Base-by-base conservation (phyloP, 2,888 invertebrate species). In the Eretmocerus hayati region DNA sequence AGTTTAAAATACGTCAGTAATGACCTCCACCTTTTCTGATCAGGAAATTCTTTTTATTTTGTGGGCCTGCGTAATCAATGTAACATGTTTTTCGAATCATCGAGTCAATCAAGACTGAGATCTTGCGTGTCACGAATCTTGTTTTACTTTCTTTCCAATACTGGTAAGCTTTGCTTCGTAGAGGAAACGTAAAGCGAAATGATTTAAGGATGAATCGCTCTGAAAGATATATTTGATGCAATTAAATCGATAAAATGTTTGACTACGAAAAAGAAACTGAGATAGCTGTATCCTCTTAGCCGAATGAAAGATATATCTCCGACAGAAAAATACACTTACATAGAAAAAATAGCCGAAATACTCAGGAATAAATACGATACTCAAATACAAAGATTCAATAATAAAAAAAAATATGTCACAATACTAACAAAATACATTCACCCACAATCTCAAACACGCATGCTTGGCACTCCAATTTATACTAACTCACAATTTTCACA, bases 101-200 rank as follows among this genome's bases (percentile, higher is more conserved):
- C 26, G 26, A 26, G 26, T 26, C 26, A 11, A 9, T 26, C 26
- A 26, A 26, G 26, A 18, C 13, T 4, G 15, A 5, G 16, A 36
- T 20, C 21, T 18, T 32, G 15, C 56, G 52, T 44, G 48, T 57
- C 56, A 55, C 49, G 54, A 51, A 46, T 53, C 50, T 56, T 50
- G 46, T 38, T 50, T 54, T 49, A 13, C 36, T 48, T 21, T 13
- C 22, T 43, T 49, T 48, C 52, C 61, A 59, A 55, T 56, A n/a
- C 59, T 61, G 67, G 68, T 68, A 69, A 69, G 67, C 68, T 59
- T 61, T 58, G 67, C 69, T 68, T 69, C 58, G 63, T 69, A 69
- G 67, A 65, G 56, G 58, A 61, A 59, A 59, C 59, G 59, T 67
- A 68, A 67, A 63, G 63, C 62, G 61, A 63, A 46, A 45, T 63